phyloP scores from a whole-genome alignment of 1,140 invertebrate genomes.

The Manduca sexta region DNA sequence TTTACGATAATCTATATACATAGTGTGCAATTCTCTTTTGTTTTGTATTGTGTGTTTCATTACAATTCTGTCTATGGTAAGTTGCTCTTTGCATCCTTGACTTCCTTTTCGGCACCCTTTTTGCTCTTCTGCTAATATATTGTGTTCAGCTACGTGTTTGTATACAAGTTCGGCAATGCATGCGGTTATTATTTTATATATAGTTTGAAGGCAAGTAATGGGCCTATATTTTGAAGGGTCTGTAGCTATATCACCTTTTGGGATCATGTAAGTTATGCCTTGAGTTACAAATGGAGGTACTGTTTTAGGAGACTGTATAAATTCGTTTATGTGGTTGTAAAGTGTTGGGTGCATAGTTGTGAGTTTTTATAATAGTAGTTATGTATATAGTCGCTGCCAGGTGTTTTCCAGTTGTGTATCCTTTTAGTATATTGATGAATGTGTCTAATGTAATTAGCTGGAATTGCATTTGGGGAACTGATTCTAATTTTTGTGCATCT shows the following conservation, averaged over 20 bases:
- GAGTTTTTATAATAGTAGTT: constrained; percentile 20
- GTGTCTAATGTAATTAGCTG: neutral
- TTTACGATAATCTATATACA: constrained; percentile 19
- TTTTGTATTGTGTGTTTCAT: constrained; percentile 7
- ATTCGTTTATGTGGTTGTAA: constrained; percentile 9
- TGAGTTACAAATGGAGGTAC: constrained; percentile 11
- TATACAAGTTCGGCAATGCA: constrained; percentile 12
- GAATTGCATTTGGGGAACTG: too few species aligned
- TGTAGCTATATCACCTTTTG: constrained; percentile 7
- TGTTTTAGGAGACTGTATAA: constrained; percentile 12
- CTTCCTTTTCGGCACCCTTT: constrained; percentile 10
- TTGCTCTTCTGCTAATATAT: constrained; percentile 12
- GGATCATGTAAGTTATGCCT: constrained; percentile 13
- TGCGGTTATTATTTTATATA: constrained; percentile 16
- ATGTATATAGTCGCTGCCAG: constrained; percentile 18
- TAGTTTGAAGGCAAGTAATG: constrained; percentile 13
- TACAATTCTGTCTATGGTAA: constrained; percentile 8
- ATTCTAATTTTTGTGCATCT: too few species aligned
- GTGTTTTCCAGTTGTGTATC: constrained; percentile 19
- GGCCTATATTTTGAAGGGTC: constrained; percentile 16
- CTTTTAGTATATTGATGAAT: neutral
- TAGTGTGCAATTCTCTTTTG: constrained; percentile 9
- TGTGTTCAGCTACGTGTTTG: constrained; percentile 2
- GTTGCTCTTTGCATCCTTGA: constrained; percentile 13
- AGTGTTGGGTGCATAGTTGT: constrained; percentile 9